Conservation (phyloP, 2,797 vertebrate genomes). For the Ciconia nigra region DNA sequence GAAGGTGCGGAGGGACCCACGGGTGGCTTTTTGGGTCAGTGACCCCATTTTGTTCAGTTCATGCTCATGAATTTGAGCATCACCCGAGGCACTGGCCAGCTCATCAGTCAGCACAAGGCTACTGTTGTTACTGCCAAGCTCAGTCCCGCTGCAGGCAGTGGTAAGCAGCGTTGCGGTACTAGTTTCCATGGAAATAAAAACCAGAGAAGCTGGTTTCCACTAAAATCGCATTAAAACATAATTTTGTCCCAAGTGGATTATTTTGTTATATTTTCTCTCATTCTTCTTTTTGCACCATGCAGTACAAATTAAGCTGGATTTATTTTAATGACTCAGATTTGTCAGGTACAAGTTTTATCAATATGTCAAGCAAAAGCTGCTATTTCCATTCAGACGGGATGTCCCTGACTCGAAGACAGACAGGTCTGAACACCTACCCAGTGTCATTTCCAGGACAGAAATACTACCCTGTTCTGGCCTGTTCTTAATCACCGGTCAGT, state of each 20-base stretch:
- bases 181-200: conserved; percentile 73
- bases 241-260: not conserved
- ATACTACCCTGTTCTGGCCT: not conserved
- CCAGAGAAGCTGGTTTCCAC: conserved; percentile 36
- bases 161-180: not conserved
- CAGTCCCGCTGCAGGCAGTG: conserved; percentile 8
- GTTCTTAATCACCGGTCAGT: not conserved
- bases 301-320: not conserved
- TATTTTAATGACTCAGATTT: not conserved
- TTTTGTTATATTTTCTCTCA: not conserved
- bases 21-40: not conserved
- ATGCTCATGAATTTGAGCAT: not conserved
- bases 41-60: not conserved
- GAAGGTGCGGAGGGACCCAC: not conserved
- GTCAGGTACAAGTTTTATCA: not conserved
- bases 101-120: not conserved
- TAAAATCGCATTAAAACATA: conserved; percentile 23
- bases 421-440: not conserved
- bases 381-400: not conserved
- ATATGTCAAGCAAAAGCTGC: not conserved
- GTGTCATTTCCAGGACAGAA: not conserved
- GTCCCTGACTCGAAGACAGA: not conserved
- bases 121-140: not conserved
- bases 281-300: not conserved
- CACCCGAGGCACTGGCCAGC: not conserved